These are phyloP conservation scores for Sminthurides aquaticus DNA, from an alignment of 2,888 invertebrate species.

Conservation along the genomic window DNA sequence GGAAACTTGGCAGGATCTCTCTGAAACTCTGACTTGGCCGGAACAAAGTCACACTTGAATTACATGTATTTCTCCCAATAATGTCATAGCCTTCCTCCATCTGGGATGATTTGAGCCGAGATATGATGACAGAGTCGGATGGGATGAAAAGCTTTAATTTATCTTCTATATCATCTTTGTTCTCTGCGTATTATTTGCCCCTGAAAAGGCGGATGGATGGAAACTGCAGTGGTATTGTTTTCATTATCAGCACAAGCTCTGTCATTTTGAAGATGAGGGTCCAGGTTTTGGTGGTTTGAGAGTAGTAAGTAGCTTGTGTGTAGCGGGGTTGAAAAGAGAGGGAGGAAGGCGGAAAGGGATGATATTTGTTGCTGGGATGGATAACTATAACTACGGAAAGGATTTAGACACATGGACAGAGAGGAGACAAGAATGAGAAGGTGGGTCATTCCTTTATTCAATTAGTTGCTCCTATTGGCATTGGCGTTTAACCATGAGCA, in stretches of 20 bases:
- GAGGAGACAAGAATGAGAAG: not conserved
- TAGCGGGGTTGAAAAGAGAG: not conserved
- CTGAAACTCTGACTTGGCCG: not conserved
- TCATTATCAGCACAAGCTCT: too few species aligned
- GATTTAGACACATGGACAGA: too few species aligned
- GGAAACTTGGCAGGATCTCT: too few species aligned
- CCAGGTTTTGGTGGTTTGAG: too few species aligned
- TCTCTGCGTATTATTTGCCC: not conserved
- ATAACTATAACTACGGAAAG: not conserved
- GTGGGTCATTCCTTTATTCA: constrained; percentile 17
- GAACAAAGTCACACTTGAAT: too few species aligned
- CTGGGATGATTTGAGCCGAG: not conserved
- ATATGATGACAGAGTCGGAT: not conserved
- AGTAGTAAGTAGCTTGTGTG: too few species aligned
- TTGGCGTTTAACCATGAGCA: constrained; percentile 21
- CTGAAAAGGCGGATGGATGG: not conserved
- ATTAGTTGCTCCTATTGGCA: constrained; percentile 19
- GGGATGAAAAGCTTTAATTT: too few species aligned
- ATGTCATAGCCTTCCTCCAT: too few species aligned
- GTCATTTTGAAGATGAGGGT: too few species aligned
- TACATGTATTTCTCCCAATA: too few species aligned
- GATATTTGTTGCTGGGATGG: not conserved
- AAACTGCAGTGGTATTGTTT: constrained; percentile 1
- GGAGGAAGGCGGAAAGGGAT: not conserved
- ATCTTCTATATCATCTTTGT: not conserved